Evolutionary conservation across 2,797 vertebrate species (phyloP), one percentile per base, ranked within the genome.

Genomic region (Esox masquinongy): DNA sequence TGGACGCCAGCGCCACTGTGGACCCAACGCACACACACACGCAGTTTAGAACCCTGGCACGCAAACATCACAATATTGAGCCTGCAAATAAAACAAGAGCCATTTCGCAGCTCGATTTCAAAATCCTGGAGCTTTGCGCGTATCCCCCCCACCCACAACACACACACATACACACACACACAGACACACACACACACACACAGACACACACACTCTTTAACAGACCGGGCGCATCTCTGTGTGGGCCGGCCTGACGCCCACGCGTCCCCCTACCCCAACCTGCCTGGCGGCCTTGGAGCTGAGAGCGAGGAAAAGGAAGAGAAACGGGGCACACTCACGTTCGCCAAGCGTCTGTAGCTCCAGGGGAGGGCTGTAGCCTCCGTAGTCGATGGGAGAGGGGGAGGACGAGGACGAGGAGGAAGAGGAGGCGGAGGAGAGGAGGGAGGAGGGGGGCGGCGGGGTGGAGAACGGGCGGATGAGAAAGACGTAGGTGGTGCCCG

Each of bases 341-440:
- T 98, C 96, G 78, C 95, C 95, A 61, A 96, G 90, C 0, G 97
- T 99, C 93, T 97, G 95, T 82, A 99, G 96, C 90, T 98, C 97
- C 74, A 99, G 95, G 77, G 96, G 96, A 4, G 95, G 81, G 76
- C 93, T 96, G 93, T 94, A 96, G 47, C 86, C 95, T 26, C 96
- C 95, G 0, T 95, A 95, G 84, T 96, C 95, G 4, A 94, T 92
- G 19, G 91, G 88, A 2, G 85, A 85, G 0, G 90, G 83, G 81
- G 83, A 94, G 0, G 90, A 81, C 1, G 90, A 83, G 2, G 86
- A 78, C 0, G 88, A 81, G 1, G 86, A 82, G 7, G 87, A 84
- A 51, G 87, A 94, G 39, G 90, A 95, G 79, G 93, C 95, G 84
- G 94, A 78, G 85, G 95, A 77, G 75, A 90, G 66, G 81, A 89